Conservation (phyloP, 2,113 vertebrate genomes). For the Pollimyrus isidori region DNA sequence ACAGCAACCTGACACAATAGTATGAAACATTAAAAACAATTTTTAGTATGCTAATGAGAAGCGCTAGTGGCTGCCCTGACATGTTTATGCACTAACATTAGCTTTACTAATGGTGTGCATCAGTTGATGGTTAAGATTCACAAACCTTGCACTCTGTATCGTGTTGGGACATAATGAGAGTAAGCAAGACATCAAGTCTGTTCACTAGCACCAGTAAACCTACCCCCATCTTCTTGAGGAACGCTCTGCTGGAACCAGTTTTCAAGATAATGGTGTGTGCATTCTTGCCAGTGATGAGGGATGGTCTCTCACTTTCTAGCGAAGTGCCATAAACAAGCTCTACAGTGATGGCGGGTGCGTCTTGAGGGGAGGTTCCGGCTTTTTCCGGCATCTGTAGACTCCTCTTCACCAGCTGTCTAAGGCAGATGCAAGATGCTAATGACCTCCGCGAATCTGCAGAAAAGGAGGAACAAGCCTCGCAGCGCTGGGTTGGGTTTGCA, state of each 20-base stretch:
- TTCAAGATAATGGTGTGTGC: background rate
- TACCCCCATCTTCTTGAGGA: background rate
- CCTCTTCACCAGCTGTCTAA: background rate
- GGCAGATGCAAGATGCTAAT: constrained; percentile 39
- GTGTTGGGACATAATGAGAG: background rate
- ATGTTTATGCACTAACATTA: background rate
- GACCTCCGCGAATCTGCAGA: constrained; percentile 27
- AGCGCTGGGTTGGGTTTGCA: background rate
- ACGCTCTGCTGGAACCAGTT: background rate
- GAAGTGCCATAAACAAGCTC: background rate
- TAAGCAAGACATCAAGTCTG: background rate
- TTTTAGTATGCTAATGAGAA: background rate
- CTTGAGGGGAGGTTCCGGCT: background rate
- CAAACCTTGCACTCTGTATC: background rate
- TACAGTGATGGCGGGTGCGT: background rate
- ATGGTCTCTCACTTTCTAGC: background rate
- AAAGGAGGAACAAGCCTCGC: constrained; percentile 24
- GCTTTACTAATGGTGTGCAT: background rate
- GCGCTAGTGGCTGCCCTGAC: background rate
- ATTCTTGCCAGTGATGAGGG: background rate
- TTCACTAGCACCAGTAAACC: background rate
- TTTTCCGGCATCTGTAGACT: background rate
- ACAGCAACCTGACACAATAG: background rate
- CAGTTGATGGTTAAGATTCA: background rate
- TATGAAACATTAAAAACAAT: background rate